Evolutionary conservation across 2,113 vertebrate species (phyloP).

Genomic region (Thermophis baileyi): DNA sequence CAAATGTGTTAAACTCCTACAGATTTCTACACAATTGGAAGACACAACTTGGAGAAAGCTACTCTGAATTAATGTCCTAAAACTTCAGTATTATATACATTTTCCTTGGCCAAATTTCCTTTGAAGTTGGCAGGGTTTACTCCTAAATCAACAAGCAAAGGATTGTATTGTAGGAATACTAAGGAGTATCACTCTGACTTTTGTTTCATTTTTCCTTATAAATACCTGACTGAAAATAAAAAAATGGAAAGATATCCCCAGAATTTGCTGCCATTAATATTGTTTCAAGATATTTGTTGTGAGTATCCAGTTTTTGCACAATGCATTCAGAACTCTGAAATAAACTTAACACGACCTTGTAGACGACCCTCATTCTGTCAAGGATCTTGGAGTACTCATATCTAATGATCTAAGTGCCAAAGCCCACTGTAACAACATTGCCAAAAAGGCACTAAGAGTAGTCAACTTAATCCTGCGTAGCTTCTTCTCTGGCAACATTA

Average conservation of each 20-base stretch:
- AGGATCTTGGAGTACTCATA: no score
- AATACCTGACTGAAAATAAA: neutral
- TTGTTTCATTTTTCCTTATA: neutral
- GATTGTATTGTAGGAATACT: neutral
- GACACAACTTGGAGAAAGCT: neutral
- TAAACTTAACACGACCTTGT: no score
- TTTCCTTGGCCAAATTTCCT: neutral
- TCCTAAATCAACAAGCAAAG: neutral
- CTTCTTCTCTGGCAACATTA: no score
- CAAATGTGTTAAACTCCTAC: neutral
- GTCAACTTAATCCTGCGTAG: no score
- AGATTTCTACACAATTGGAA: neutral
- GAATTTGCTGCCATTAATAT: neutral
- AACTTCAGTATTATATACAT: neutral
- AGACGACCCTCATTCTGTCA: no score
- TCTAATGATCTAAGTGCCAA: no score
- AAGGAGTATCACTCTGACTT: neutral
- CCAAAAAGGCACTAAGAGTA: no score
- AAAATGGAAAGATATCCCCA: no score
- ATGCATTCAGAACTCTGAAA: neutral
- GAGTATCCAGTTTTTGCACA: neutral
- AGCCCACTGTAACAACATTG: no score
- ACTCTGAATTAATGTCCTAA: neutral
- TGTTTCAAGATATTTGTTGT: neutral
- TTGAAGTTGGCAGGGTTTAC: neutral